Evolutionary conservation across 1,140 invertebrate genomes (phyloP).

Genomic region (Bradynema listronoti): DNA sequence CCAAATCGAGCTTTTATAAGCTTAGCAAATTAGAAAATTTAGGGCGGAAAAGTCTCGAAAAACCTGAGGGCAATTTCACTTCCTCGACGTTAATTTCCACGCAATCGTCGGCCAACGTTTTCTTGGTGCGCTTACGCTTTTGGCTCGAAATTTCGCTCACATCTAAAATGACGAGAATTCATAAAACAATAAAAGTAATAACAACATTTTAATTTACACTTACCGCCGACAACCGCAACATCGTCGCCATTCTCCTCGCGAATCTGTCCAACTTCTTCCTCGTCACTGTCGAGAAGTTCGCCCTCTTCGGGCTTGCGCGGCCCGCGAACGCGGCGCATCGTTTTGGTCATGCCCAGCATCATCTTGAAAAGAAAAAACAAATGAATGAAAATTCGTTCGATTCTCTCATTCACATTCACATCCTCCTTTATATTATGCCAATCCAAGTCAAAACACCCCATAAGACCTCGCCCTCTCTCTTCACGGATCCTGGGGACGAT

Average conservation of each 20-base stretch:
- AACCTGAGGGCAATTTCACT: constrained; percentile 32
- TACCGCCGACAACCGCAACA: constrained; percentile 25
- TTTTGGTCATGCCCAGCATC: constrained; percentile 31
- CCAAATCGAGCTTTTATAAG: no score
- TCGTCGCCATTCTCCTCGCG: constrained; percentile 31
- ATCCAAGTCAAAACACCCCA: no score
- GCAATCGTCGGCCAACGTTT: constrained; percentile 4
- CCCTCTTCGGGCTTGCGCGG: constrained; percentile 28
- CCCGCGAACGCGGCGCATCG: constrained; percentile 19
- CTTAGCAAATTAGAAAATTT: neutral
- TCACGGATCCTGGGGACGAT: no score
- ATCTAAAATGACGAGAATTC: neutral
- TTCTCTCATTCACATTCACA: no score
- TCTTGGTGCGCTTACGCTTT: neutral
- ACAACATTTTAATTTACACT: neutral
- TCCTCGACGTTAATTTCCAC: constrained; percentile 40
- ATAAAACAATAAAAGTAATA: neutral
- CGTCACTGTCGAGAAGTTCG: constrained; percentile 29
- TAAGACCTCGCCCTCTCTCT: no score
- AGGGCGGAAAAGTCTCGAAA: neutral
- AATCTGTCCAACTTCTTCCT: constrained; percentile 29
- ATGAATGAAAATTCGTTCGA: no score
- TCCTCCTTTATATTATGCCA: no score
- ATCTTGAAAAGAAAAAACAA: constrained; percentile 25
- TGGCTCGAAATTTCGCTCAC: neutral